Evolutionary conservation across 2,888 invertebrate species (phyloP).

Genomic region (Ametastegia equiseti): DNA sequence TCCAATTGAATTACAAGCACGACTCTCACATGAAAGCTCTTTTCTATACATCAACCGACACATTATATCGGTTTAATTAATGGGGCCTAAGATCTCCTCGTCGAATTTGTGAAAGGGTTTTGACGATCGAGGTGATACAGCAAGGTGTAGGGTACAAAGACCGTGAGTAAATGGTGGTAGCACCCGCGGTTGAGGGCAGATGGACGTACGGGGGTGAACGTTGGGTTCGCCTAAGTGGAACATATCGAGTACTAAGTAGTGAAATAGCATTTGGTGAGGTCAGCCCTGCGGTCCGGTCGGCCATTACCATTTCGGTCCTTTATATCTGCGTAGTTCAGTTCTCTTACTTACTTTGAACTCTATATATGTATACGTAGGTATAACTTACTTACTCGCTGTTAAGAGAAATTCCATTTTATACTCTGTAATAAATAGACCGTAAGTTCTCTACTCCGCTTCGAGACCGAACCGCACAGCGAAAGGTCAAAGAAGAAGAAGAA

Average conservation of each 20-base stretch:
- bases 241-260: conserved; percentile 67
- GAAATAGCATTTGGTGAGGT: conserved; percentile 61
- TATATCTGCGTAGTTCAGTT: not conserved
- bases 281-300: conserved; percentile 51
- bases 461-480: not conserved
- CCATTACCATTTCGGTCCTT: conserved; percentile 33
- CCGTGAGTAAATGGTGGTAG: conserved; percentile 27
- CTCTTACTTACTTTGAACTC: conserved; percentile 31
- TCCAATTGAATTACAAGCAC: not conserved
- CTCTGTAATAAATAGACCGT: not conserved
- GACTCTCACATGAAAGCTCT: not conserved
- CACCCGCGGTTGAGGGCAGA: conserved; percentile 16
- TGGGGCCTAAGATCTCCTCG: not conserved
- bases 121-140: conserved; percentile 13
- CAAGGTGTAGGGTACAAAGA: conserved; percentile 23
- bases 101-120: conserved; percentile 34
- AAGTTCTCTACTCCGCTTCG: not conserved
- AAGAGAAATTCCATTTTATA: conserved; percentile 5
- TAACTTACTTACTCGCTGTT: conserved; percentile 4
- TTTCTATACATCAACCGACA: not conserved
- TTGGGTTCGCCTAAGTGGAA: conserved; percentile 67
- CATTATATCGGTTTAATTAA: not conserved
- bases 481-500: conserved; percentile 13
- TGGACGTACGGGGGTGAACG: conserved; percentile 12
- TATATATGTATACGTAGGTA: too few relatives aligned